A percentile compares a stretch with the other conserved stretches of the same genome.
These are phyloP conservation scores for Luperina nickerlii DNA, from an alignment of 2,888 invertebrate species.

Conservation along the genomic window DNA sequence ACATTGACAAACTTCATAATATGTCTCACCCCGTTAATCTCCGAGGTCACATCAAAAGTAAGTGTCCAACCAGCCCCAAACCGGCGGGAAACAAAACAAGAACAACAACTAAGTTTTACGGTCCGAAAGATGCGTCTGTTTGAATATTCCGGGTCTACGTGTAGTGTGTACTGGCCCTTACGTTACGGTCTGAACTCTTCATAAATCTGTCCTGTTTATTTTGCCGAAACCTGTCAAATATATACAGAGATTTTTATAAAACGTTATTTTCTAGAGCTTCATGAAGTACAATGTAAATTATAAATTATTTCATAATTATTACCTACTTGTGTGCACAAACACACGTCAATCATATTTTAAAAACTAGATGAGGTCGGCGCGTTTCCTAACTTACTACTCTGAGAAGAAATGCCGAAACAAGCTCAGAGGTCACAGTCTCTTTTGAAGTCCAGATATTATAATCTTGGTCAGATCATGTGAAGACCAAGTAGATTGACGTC, in stretches of 20 bases:
- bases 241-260: constrained; percentile 24
- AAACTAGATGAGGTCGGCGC: no score
- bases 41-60: constrained; percentile 48
- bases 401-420: no score
- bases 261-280: background rate
- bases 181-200: constrained; percentile 26
- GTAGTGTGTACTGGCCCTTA: constrained; percentile 17
- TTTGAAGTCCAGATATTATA: no score
- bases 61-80: constrained; percentile 37
- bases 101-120: constrained; percentile 56
- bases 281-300: background rate
- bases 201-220: constrained; percentile 53
- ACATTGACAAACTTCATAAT: constrained; percentile 41
- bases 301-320: background rate
- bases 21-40: constrained; percentile 39
- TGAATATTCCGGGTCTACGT: constrained; percentile 37
- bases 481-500: no score
- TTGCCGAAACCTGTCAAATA: constrained; percentile 21
- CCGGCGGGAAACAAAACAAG: constrained; percentile 46
- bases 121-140: constrained; percentile 52
- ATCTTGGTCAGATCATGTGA: no score
- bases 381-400: no score
- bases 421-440: no score
- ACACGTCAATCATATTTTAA: background rate
- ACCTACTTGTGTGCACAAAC: background rate